A percentile compares a stretch with the other conserved stretches of the same genome.
phyloP scores from a whole-genome alignment of 2,888 invertebrate genomes.

The Leptopilina drosophilae region DNA sequence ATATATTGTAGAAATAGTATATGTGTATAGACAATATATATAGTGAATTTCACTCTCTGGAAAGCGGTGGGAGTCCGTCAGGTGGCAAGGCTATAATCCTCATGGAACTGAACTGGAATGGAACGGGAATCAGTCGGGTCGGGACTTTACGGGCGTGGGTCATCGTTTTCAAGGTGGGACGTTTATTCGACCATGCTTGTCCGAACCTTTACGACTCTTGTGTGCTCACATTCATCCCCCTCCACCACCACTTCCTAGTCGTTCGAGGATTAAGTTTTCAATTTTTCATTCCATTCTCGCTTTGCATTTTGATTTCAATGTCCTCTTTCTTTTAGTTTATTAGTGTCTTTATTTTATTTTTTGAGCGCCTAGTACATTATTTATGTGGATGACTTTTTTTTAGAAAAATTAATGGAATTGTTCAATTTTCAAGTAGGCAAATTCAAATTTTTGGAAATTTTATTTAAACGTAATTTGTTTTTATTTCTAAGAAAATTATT shows the following conservation, averaged over 20 bases:
- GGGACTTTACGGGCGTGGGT: slow-evolving; percentile 40
- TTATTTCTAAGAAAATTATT: no score
- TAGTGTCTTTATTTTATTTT: no score
- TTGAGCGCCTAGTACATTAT: no score
- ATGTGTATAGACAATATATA: slow-evolving; percentile 16
- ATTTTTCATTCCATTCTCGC: slow-evolving; percentile 27
- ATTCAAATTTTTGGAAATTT: no score
- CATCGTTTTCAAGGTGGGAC: slow-evolving; percentile 26
- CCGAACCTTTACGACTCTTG: slow-evolving; percentile 10
- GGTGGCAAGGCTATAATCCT: slow-evolving; percentile 72
- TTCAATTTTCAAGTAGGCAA: no score
- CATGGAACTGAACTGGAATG: slow-evolving; percentile 56
- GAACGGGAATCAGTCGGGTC: slow-evolving; percentile 48
- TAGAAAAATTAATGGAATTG: no score
- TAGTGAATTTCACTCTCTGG: slow-evolving; percentile 49
- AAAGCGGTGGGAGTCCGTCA: slow-evolving; percentile 68
- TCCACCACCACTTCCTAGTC: neutral
- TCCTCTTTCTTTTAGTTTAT: neutral
- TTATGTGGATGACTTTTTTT: no score
- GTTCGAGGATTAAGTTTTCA: slow-evolving; percentile 19
- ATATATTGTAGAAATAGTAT: slow-evolving; percentile 24
- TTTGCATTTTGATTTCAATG: slow-evolving; percentile 12
- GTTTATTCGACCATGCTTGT: slow-evolving; percentile 25
- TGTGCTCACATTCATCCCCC: neutral
- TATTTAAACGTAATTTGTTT: no score